Evolutionary conservation across 2,113 vertebrate species (phyloP), one percentile per base, ranked within the genome.

Genomic region (Tamias sibiricus): DNA sequence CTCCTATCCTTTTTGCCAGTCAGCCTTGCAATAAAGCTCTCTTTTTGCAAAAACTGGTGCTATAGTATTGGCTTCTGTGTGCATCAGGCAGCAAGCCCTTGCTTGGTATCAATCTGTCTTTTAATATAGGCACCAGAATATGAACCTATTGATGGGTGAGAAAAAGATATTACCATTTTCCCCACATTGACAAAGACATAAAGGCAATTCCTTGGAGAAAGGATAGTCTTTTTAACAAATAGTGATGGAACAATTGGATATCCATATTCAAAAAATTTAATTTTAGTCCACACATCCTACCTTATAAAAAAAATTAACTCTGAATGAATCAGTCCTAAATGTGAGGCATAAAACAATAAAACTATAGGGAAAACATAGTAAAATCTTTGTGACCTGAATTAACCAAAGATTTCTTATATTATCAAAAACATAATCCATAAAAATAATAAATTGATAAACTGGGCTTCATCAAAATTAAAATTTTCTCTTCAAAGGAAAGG

Each of bases 141-240:
- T 17, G 40, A 95, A 69, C 32, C 13, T 59, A 77, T 44, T 42
- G 57, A 77, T 59, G 35, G 42, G 42, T 64, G 10, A 66, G 76
- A 49, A 77, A 85, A 95, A 77, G 47, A 81, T 64, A 69, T 69
- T 76, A 75, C n/a, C 74, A 22, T 83, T 94, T 47, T 57, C 24
- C 87, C 49, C 28, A 71, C 49, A 49, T 28, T 95, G 26, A 59
- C 54, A 49, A 85, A 90, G 19, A 1, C 40, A 22, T 81, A 82
- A 87, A 96, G 54, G 35, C 52, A 96, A 79, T 86, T 42, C 54
- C 76, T 35, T 71, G 20, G 80, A 75, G 16, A 87, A 93, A 87
- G 11, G 2, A 52, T 28, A 89, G 76, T 64, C 49, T 91, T 96
- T 94, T 96, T 32, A 86, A 91, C 22, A 97, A 86, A 87, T 42